phyloP scores from a whole-genome alignment of 1,140 invertebrate genomes.

The Procambarus clarkii region DNA sequence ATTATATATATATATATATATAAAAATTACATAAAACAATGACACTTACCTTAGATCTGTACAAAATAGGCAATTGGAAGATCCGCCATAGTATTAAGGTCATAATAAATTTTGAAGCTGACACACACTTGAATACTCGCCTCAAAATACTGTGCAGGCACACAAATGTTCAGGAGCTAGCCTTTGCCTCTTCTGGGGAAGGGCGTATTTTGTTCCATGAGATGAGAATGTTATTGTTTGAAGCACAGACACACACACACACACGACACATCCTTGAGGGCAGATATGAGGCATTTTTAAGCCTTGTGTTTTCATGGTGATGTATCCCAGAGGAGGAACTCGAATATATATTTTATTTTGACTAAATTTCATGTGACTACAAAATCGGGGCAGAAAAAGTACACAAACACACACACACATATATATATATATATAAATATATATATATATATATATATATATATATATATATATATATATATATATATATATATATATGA shows the following conservation, averaged over 20 bases:
- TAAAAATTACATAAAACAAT: too few species aligned
- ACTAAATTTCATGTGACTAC: not conserved
- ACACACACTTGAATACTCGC: not conserved
- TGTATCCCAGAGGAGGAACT: not conserved
- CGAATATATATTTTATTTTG: constrained; percentile 2
- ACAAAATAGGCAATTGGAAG: not conserved
- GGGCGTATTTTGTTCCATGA: too few species aligned
- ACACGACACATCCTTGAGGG: not conserved
- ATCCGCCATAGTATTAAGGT: not conserved
- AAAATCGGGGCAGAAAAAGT: not conserved
- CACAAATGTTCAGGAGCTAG: not conserved
- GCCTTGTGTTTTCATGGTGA: constrained; percentile 1
- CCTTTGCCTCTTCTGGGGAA: too few species aligned
- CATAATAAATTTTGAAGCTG: not conserved
- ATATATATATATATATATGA: too few species aligned
- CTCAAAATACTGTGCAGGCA: not conserved
- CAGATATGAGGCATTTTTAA: not conserved
- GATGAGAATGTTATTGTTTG: too few species aligned
- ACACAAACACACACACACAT: too few species aligned
- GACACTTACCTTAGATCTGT: not conserved
- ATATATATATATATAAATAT: too few species aligned
- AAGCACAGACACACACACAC: not conserved
- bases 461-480: too few species aligned
- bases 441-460: too few species aligned
- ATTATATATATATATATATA: too few species aligned